A percentile compares a stretch with the other conserved stretches of the same genome.
Conservation (phyloP, 2,888 invertebrate species). For the Corbicula japonica region DNA sequence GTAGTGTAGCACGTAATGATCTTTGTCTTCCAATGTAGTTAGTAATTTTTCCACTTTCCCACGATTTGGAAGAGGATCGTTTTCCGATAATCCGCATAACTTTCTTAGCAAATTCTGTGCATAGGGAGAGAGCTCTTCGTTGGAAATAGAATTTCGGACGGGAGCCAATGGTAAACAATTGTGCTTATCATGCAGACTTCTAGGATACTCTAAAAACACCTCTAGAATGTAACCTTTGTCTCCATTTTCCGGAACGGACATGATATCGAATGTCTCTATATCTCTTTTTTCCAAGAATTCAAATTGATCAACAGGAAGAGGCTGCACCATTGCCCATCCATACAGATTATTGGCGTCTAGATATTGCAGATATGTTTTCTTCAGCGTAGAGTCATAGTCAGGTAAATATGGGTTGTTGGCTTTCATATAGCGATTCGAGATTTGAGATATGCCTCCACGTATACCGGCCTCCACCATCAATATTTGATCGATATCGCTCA, state of each 20-base stretch:
- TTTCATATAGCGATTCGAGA: conserved; percentile 40
- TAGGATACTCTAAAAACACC: conserved; percentile 34
- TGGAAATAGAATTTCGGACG: conserved; percentile 4
- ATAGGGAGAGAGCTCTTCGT: conserved; percentile 37
- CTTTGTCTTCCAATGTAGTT: conserved; percentile 30
- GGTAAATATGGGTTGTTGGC: conserved; percentile 60
- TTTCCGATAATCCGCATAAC: conserved; percentile 22
- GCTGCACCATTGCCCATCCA: conserved; percentile 71
- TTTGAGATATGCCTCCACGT: conserved; percentile 52
- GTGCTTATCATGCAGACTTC: conserved; percentile 33
- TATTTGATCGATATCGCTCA: conserved; percentile 46
- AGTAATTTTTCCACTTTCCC: conserved; percentile 34
- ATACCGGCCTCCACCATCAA: conserved; percentile 26
- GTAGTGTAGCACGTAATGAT: conserved; percentile 21
- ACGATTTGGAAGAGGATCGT: conserved; percentile 26
- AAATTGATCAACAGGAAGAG: conserved; percentile 74
- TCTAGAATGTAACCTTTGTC: conserved; percentile 45
- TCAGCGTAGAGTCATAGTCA: conserved; percentile 52
- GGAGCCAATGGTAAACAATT: conserved; percentile 40
- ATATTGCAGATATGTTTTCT: conserved; percentile 51
- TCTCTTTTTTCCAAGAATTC: background rate
- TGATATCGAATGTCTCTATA: conserved; percentile 33
- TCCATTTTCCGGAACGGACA: conserved; percentile 10
- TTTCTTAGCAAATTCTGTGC: conserved; percentile 27
- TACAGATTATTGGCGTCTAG: conserved; percentile 49